Evolutionary conservation across 2,113 vertebrate genomes (phyloP), one percentile per base, ranked within the genome.

Genomic region (Pardalotus punctatus): DNA sequence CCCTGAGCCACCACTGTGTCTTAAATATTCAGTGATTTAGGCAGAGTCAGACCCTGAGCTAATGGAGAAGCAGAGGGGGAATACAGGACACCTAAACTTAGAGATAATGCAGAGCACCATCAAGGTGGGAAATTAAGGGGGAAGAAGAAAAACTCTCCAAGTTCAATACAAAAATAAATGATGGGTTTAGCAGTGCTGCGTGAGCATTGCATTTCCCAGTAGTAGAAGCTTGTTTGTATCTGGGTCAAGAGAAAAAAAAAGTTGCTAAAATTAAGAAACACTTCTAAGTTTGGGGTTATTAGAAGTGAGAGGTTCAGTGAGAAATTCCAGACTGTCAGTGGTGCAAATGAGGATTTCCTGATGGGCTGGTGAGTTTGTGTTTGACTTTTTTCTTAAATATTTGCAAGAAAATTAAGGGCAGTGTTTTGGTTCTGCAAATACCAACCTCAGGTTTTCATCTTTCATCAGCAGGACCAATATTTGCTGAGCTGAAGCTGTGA

Each of bases 141-240:
- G 22, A 78, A 62, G 53, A 51, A 74, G 43, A 51, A 53, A 48
- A 81, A 25, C 25, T 71, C 72, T 66, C 13, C 11, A 23, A 7
- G 48, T 72, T 62, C 43, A 72, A 50, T 22, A 29, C 6, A 79
- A 20, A 78, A 92, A 67, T 31, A 87, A 81, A 19, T 11, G 48
- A 48, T 5, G 31, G 53, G 21, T 78, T 48, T 33, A 64, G 69
- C 20, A 7, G n/a, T 86, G 77, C 65, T 91, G 86, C 43, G 11
- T 1, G 38, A 90, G 43, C 40, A 0, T n/a, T 57, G 84, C 48
- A 78, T 92, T 93, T 94, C 94, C 90, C 95, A 57, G 4, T 14
- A 60, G 86, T 47, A 84, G 67, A 92, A 84, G 47, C 50, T 73
- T 78, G 23, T 90, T 88, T 78, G 45, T 70, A 88, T 90, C 82